phyloP scores from a whole-genome alignment of 2,888 invertebrate genomes.

The Pyrrhia umbra region DNA sequence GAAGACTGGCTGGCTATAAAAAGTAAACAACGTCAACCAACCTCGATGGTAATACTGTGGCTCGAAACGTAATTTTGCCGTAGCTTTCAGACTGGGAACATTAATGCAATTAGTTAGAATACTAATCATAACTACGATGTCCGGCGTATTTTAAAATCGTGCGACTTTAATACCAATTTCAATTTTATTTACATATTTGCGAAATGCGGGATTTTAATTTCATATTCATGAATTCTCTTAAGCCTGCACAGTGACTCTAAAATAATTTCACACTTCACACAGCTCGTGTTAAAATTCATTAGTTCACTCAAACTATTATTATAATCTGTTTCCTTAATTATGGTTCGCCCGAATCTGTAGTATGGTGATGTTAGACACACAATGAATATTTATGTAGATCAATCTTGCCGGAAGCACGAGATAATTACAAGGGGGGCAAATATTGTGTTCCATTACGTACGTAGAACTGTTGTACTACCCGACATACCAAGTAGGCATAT shows the following conservation, averaged over 20 bases:
- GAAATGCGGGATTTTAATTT: slow-evolving; percentile 23
- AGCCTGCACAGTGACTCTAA: slow-evolving; percentile 37
- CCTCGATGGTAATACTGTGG: slow-evolving; percentile 3
- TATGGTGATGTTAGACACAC: slow-evolving; percentile 34
- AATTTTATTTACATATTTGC: slow-evolving; percentile 13
- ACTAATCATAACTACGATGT: slow-evolving; percentile 23
- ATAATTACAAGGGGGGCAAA: slow-evolving; percentile 42
- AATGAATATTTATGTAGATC: slow-evolving; percentile 56
- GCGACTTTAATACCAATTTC: slow-evolving; percentile 10
- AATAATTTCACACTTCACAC: slow-evolving; percentile 34
- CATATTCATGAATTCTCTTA: slow-evolving; percentile 41
- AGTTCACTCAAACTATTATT: slow-evolving; percentile 44
- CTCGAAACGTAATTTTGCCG: slow-evolving; percentile 24
- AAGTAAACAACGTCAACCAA: slow-evolving; percentile 27
- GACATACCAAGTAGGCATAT: slow-evolving; percentile 26
- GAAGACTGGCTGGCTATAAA: slow-evolving; percentile 29
- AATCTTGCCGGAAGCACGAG: slow-evolving; percentile 27
- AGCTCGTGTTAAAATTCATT: slow-evolving; percentile 38
- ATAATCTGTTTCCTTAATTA: slow-evolving; percentile 57
- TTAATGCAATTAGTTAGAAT: slow-evolving; percentile 47
- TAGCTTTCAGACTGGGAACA: slow-evolving; percentile 17
- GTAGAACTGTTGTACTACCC: slow-evolving; percentile 20
- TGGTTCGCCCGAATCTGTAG: slow-evolving; percentile 9
- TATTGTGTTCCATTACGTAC: slow-evolving; percentile 37
- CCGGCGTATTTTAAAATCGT: slow-evolving; percentile 13